These are phyloP conservation scores for Eristalis intricaria DNA, from an alignment of 2,888 invertebrate genomes.

Conservation along the genomic window DNA sequence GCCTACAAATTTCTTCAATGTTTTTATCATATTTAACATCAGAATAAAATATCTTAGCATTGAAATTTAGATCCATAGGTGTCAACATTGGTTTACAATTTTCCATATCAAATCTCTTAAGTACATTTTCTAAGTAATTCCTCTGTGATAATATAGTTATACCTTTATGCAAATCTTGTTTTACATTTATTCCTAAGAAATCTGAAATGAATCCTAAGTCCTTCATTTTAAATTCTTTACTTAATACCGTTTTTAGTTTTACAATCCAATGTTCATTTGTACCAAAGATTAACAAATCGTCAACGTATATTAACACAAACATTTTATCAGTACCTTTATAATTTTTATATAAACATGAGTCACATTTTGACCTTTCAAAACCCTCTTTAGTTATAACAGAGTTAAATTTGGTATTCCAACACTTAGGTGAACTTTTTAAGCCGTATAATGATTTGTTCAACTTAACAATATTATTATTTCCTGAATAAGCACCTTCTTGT, in stretches of 20 bases:
- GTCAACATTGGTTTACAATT: constrained; percentile 40
- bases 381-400: neutral
- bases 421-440: neutral
- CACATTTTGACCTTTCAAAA: constrained; percentile 6
- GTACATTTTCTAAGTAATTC: constrained; percentile 36
- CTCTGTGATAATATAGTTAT: constrained; percentile 9
- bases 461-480: neutral
- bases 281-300: constrained; percentile 18
- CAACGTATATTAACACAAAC: constrained; percentile 24
- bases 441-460: neutral
- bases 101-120: constrained; percentile 41
- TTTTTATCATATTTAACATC: constrained; percentile 1
- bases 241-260: neutral
- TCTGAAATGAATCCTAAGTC: neutral
- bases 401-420: neutral
- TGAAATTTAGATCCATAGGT: constrained; percentile 26
- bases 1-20: constrained; percentile 20
- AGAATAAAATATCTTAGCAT: neutral
- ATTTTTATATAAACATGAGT: constrained; percentile 7
- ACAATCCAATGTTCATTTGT: neutral
- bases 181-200: constrained; percentile 41
- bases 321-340: neutral
- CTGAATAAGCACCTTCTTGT: neutral
- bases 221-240: constrained; percentile 5
- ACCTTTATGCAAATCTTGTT: neutral